phyloP scores from a whole-genome alignment of 1,140 invertebrate genomes.

The Plodia interpunctella region DNA sequence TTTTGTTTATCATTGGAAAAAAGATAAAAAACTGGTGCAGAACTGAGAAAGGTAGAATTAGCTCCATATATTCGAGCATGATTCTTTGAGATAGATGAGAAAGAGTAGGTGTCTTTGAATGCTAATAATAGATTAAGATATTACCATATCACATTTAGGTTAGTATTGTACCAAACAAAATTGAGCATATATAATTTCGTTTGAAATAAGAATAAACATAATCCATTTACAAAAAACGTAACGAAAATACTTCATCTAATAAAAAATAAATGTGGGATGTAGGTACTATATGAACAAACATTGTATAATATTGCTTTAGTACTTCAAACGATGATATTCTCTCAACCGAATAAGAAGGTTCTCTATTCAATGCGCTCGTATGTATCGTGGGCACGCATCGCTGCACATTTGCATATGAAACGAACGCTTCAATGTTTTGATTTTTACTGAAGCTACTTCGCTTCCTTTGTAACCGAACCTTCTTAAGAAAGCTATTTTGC shows the following conservation, averaged over 20 bases:
- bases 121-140: too few species aligned
- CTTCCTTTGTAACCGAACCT: conserved; percentile 30
- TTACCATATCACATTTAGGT: too few species aligned
- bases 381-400: conserved; percentile 36
- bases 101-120: too few species aligned
- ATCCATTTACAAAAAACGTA: too few species aligned
- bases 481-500: conserved; percentile 25
- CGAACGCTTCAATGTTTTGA: conserved; percentile 48
- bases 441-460: conserved; percentile 41
- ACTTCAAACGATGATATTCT: background rate
- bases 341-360: conserved; percentile 8
- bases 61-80: too few species aligned
- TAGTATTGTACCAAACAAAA: too few species aligned
- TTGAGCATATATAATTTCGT: too few species aligned
- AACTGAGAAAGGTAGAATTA: too few species aligned
- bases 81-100: too few species aligned
- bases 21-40: background rate
- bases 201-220: too few species aligned
- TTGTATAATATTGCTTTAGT: background rate
- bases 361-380: conserved; percentile 20
- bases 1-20: background rate
- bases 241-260: too few species aligned
- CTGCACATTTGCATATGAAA: conserved; percentile 55
- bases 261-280: background rate
- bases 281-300: background rate